Percentiles rank a stretch among this genome's conserved stretches.
Evolutionary conservation across 1,140 invertebrate genomes (phyloP).

Genomic region (Drosophila pseudoobscura): DNA sequence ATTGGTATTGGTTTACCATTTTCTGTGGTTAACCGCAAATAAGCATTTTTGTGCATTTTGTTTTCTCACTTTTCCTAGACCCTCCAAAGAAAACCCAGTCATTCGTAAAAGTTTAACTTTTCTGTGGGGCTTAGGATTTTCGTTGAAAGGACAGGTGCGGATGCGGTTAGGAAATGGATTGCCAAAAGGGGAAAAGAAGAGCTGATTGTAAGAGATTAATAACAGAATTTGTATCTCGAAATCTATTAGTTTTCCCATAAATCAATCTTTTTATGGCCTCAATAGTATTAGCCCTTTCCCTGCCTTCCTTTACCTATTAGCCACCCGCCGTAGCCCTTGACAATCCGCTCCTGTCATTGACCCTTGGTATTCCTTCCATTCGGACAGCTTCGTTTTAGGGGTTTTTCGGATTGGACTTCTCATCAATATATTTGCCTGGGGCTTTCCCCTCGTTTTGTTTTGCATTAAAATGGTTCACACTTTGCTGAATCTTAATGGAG

Average conservation of each 20-base stretch:
- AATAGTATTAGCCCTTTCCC: no score
- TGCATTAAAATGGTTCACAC: conserved; percentile 43
- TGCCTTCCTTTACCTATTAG: background rate
- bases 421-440: background rate
- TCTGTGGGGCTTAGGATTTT: conserved; percentile 4
- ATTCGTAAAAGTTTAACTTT: conserved; percentile 58
- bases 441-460: conserved; percentile 2
- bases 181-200: no score
- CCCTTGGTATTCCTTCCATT: conserved; percentile 45
- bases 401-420: conserved; percentile 7
- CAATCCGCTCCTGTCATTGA: conserved; percentile 10
- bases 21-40: conserved; percentile 73
- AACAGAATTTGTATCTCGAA: no score
- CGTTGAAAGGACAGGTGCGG: conserved; percentile 7
- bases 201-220: no score
- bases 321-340: no score
- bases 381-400: conserved; percentile 10
- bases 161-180: background rate
- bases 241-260: no score
- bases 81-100: conserved; percentile 41
- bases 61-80: conserved; percentile 60
- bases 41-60: conserved; percentile 74
- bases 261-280: no score
- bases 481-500: conserved; percentile 31
- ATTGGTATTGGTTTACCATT: conserved; percentile 67